Percentiles rank a stretch among this genome's conserved stretches.
Conservation (phyloP, 2,797 vertebrate species). For the Buphagus erythrorhynchus region DNA sequence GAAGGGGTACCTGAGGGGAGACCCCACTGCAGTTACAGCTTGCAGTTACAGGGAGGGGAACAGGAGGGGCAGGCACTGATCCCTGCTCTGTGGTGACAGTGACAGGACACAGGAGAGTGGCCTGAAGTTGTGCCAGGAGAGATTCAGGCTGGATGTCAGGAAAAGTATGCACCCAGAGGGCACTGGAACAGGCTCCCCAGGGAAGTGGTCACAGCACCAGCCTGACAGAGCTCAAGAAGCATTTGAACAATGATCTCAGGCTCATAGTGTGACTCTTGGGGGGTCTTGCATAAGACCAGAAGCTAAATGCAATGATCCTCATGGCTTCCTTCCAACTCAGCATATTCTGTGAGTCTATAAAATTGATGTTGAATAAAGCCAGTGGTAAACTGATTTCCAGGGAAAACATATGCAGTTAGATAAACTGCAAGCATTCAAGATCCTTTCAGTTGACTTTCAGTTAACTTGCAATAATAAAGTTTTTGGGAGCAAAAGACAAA, state of each 20-base stretch:
- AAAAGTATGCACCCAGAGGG: background rate
- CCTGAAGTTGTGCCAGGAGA: background rate
- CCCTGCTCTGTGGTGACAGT: too few relatives aligned
- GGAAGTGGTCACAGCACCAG: background rate
- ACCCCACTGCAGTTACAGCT: background rate
- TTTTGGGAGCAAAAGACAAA: background rate
- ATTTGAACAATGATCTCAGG: background rate
- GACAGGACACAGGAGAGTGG: rapidly evolving
- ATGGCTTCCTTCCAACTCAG: background rate
- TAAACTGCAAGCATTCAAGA: background rate
- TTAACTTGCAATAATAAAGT: background rate
- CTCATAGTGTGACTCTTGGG: background rate
- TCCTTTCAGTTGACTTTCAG: background rate
- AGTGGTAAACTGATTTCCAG: background rate
- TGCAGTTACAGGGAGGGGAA: background rate
- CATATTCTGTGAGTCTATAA: background rate
- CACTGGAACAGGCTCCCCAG: background rate
- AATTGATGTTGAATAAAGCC: background rate
- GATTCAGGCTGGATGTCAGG: background rate
- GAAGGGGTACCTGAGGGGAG: too few relatives aligned
- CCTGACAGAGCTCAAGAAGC: background rate
- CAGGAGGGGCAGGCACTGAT: background rate
- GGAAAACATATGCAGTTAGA: background rate
- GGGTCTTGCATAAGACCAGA: background rate
- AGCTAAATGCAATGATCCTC: background rate